Percentiles rank a stretch among this genome's conserved stretches.
phyloP scores from a whole-genome alignment of 2,797 vertebrate genomes.

The Hoplostethus mediterraneus region DNA sequence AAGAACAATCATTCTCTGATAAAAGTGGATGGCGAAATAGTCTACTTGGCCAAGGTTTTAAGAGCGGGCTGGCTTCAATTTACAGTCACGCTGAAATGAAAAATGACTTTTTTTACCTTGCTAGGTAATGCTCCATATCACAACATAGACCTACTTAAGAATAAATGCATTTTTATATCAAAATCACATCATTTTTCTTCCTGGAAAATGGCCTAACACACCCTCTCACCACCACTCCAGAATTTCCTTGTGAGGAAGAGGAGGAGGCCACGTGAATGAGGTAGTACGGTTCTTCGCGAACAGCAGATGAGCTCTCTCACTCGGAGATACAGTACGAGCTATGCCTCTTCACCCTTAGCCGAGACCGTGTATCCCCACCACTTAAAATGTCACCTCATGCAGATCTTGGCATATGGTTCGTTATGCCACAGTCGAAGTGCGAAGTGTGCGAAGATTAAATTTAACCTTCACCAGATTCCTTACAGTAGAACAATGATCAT shows the following conservation, averaged over 20 bases:
- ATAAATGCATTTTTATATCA: too few species aligned
- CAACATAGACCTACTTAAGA: too few species aligned
- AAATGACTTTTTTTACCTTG: too few species aligned
- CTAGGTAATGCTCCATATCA: too few species aligned
- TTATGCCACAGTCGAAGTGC: too few species aligned
- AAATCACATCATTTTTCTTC: too few species aligned
- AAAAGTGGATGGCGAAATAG: not conserved
- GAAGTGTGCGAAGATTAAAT: not conserved
- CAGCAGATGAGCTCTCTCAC: conserved; percentile 1
- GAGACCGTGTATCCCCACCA: not conserved
- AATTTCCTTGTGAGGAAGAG: not conserved
- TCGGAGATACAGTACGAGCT: not conserved
- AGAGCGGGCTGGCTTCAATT: too few species aligned
- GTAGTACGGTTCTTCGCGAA: conserved; percentile 20
- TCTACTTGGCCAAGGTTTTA: too few species aligned
- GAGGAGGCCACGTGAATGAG: not conserved
- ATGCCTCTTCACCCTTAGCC: conserved; percentile 21
- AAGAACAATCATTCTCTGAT: conserved; percentile 22
- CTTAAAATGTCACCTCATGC: conserved; percentile 7
- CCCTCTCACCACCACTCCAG: not conserved
- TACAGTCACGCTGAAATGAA: too few species aligned
- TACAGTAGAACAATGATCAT: not conserved
- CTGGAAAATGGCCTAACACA: too few species aligned
- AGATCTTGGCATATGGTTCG: conserved; percentile 15
- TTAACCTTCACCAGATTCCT: conserved; percentile 11